These are phyloP conservation scores for Euplexia lucipara DNA, from an alignment of 2,888 invertebrate species.

Conservation along the genomic window DNA sequence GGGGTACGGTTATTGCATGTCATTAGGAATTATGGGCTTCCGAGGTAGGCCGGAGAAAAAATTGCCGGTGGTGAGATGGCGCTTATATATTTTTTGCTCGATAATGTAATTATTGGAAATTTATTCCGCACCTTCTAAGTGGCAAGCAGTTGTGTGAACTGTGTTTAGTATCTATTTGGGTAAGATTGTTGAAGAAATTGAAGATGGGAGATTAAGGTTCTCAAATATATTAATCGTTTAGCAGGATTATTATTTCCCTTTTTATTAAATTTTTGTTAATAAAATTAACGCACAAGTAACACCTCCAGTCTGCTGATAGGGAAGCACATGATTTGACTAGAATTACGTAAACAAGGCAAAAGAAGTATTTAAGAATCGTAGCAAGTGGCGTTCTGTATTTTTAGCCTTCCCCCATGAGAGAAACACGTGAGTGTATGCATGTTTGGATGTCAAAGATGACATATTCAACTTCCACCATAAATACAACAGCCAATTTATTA, in stretches of 20 bases:
- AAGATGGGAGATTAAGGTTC: background rate
- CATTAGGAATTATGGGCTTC: conserved; percentile 91
- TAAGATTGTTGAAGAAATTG: conserved; percentile 12
- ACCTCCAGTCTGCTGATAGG: no score
- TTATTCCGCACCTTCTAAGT: conserved; percentile 83
- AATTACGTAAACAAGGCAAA: no score
- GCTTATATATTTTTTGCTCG: conserved; percentile 78
- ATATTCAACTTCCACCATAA: background rate
- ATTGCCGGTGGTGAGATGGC: conserved; percentile 82
- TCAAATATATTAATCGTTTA: background rate
- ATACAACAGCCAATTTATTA: conserved; percentile 51
- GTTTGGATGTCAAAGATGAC: no score
- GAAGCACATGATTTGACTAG: no score
- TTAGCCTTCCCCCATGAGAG: no score
- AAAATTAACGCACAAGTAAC: no score
- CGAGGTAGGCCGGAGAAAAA: conserved; percentile 84
- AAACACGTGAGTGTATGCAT: no score
- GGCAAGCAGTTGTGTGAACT: conserved; percentile 63
- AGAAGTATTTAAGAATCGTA: no score
- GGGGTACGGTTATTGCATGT: conserved; percentile 91
- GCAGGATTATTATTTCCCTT: background rate
- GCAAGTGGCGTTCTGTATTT: no score
- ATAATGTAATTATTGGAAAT: conserved; percentile 91
- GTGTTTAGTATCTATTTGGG: conserved; percentile 57
- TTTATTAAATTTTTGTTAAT: no score